Evolutionary conservation across 2,888 invertebrate species (phyloP).

Genomic region (Mystacides longicornis): DNA sequence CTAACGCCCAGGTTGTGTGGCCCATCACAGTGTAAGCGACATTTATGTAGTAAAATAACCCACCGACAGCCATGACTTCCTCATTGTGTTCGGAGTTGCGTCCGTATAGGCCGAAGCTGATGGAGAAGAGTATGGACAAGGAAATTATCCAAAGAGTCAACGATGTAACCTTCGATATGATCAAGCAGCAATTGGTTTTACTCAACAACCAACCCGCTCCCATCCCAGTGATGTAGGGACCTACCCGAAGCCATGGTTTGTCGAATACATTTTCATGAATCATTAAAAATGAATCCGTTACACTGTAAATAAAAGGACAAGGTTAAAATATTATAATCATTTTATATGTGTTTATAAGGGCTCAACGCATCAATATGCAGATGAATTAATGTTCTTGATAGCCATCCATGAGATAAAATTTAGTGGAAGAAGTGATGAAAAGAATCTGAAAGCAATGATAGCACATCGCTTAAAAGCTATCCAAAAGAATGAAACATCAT

Average conservation of each 20-base stretch:
- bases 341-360: too few species aligned
- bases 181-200: constrained; percentile 49
- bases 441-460: too few species aligned
- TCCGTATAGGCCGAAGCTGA: constrained; percentile 35
- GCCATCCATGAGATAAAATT: too few species aligned
- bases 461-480: too few species aligned
- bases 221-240: constrained; percentile 69
- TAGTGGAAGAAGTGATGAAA: too few species aligned
- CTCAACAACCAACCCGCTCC: constrained; percentile 65
- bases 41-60: constrained; percentile 30
- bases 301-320: constrained; percentile 25
- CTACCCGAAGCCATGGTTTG: constrained; percentile 66
- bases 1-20: constrained; percentile 41
- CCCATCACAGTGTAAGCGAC: constrained; percentile 37
- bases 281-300: constrained; percentile 47
- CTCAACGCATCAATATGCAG: too few species aligned
- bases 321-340: not conserved
- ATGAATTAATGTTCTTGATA: too few species aligned
- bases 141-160: constrained; percentile 32
- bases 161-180: constrained; percentile 34
- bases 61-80: constrained; percentile 9
- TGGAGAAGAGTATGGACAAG: constrained; percentile 29
- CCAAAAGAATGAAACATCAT: too few species aligned
- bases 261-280: constrained; percentile 59
- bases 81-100: not conserved